Percentiles rank a stretch among this genome's conserved stretches.
Evolutionary conservation across 2,888 invertebrate species (phyloP).

Genomic region (Oithona nana): DNA sequence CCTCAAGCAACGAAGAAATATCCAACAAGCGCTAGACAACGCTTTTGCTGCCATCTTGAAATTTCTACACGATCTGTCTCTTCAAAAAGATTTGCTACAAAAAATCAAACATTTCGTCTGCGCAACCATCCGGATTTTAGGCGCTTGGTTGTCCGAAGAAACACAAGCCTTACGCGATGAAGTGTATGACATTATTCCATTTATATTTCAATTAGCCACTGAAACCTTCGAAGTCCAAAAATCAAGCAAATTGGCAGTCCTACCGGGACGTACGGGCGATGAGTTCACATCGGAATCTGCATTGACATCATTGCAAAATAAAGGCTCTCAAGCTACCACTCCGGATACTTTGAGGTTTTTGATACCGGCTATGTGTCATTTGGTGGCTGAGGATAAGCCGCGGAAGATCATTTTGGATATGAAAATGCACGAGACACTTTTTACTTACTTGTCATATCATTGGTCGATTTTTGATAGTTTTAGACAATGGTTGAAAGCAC

Average conservation of each 20-base stretch:
- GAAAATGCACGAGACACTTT: constrained; percentile 23
- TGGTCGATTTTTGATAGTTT: constrained; percentile 21
- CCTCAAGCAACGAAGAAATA: constrained; percentile 24
- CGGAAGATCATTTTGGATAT: constrained; percentile 52
- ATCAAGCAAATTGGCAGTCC: neutral
- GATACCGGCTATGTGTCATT: constrained; percentile 71
- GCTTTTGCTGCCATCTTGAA: constrained; percentile 12
- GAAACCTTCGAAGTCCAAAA: constrained; percentile 42
- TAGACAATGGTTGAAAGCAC: constrained; percentile 12
- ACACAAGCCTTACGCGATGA: constrained; percentile 67
- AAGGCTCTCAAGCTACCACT: constrained; percentile 21
- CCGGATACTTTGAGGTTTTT: constrained; percentile 57
- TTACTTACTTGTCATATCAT: constrained; percentile 23
- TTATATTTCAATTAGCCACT: constrained; percentile 55
- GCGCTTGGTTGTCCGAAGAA: constrained; percentile 79
- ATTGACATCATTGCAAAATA: neutral
- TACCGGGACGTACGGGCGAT: neutral
- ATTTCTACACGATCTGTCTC: constrained; percentile 13
- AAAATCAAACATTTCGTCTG: constrained; percentile 39
- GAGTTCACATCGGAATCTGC: neutral
- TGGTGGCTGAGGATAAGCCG: constrained; percentile 74
- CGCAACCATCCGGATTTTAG: constrained; percentile 60
- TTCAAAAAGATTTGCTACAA: neutral
- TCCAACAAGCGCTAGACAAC: constrained; percentile 24
- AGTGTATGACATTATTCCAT: constrained; percentile 59